A percentile compares a stretch with the other conserved stretches of the same genome.
These are phyloP conservation scores for Dryocosmus kuriphilus DNA, from an alignment of 2,888 invertebrate genomes.

Conservation along the genomic window DNA sequence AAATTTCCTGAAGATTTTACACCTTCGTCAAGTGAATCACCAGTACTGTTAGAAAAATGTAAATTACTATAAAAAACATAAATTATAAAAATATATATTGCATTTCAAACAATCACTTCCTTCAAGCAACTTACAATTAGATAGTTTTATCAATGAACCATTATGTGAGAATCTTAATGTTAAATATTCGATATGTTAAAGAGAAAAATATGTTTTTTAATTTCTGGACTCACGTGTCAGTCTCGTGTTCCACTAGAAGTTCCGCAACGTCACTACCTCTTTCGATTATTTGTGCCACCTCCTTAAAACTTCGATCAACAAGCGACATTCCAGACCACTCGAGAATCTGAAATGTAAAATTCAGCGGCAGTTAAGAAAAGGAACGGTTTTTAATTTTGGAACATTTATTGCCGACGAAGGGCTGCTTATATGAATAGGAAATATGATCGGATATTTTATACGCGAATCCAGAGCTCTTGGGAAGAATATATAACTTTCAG, in stretches of 20 bases:
- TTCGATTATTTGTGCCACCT: slow-evolving; percentile 94
- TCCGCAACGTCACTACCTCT: slow-evolving; percentile 92
- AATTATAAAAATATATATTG: too few relatives aligned
- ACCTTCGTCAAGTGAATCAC: slow-evolving; percentile 83
- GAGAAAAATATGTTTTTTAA: background rate
- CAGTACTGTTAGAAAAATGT: slow-evolving; percentile 79
- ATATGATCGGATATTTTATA: slow-evolving; percentile 21
- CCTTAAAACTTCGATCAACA: slow-evolving; percentile 95
- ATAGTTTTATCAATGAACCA: too few relatives aligned
- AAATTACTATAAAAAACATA: slow-evolving; percentile 43
- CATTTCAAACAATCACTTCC: too few relatives aligned
- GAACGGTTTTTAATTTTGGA: slow-evolving; percentile 30
- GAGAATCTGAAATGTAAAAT: slow-evolving; percentile 82
- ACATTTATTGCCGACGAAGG: slow-evolving; percentile 9
- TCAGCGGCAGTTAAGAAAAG: slow-evolving; percentile 32
- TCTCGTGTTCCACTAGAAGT: slow-evolving; percentile 89
- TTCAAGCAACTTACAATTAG: too few relatives aligned
- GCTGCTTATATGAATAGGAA: slow-evolving; percentile 24
- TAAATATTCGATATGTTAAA: too few relatives aligned
- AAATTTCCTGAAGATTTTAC: slow-evolving; percentile 75
- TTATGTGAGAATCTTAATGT: too few relatives aligned
- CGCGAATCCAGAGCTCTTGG: background rate
- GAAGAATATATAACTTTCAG: slow-evolving; percentile 2
- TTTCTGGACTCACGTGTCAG: slow-evolving; percentile 80
- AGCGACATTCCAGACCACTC: slow-evolving; percentile 95